phyloP scores from a whole-genome alignment of 2,888 invertebrate species.

The Cabera pusaria region DNA sequence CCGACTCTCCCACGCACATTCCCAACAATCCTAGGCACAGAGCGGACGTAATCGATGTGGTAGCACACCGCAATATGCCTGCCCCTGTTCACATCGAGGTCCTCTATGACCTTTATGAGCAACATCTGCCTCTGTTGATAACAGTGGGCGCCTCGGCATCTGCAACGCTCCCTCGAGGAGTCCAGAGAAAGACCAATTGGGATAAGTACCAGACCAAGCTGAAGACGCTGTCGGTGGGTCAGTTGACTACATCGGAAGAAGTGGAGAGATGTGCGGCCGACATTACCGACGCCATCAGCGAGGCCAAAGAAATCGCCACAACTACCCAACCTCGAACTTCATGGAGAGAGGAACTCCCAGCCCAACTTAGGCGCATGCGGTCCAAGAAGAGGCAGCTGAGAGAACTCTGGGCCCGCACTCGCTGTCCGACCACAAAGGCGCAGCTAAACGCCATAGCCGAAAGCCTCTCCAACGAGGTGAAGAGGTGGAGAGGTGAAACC shows the following conservation, averaged over 20 bases:
- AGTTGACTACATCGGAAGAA: too few relatives aligned
- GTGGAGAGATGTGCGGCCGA: neutral
- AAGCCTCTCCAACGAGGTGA: neutral
- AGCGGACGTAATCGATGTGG: neutral
- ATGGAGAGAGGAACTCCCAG: neutral
- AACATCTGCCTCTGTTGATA: neutral
- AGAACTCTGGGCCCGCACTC: neutral
- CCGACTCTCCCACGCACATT: neutral
- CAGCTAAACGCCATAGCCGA: neutral
- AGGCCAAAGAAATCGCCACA: neutral
- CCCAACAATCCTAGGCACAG: neutral
- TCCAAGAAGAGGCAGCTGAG: neutral
- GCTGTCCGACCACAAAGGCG: neutral
- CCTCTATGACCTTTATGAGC: neutral
- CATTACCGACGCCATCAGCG: neutral
- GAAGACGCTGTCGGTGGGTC: neutral
- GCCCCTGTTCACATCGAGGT: neutral
- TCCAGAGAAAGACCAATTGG: too few relatives aligned
- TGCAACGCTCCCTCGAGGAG: neutral
- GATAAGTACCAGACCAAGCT: too few relatives aligned
- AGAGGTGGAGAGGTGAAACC: neutral
- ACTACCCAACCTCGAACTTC: neutral
- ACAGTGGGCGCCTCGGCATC: neutral
- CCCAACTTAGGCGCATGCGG: neutral
- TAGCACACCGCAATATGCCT: neutral